Evolutionary conservation across 2,888 invertebrate genomes (phyloP).

Genomic region (Falcaria lacertinaria): DNA sequence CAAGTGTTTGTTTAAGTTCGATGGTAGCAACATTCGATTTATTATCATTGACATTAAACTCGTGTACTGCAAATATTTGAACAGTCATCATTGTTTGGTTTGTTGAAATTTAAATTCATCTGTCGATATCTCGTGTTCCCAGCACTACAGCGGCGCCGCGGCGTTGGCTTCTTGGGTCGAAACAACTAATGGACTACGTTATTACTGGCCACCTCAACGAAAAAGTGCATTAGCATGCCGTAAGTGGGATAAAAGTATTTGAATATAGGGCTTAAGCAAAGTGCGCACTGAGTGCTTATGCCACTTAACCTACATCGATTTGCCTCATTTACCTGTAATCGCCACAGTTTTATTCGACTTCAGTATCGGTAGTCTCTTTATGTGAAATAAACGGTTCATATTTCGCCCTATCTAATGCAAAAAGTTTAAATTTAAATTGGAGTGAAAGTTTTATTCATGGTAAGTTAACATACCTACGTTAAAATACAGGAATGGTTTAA

Average conservation of each 20-base stretch:
- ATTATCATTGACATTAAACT: constrained; percentile 23
- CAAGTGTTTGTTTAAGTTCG: constrained; percentile 47
- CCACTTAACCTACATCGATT: constrained; percentile 66
- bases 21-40: constrained; percentile 17
- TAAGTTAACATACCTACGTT: too few relatives aligned
- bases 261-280: constrained; percentile 72
- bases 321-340: constrained; percentile 63
- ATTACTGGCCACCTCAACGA: constrained; percentile 67
- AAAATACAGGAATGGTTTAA: too few relatives aligned
- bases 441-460: too few relatives aligned
- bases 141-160: constrained; percentile 40
- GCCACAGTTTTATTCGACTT: constrained; percentile 51
- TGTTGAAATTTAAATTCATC: constrained; percentile 15
- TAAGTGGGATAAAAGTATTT: constrained; percentile 74
- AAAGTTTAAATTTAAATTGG: too few relatives aligned
- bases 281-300: constrained; percentile 63
- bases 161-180: constrained; percentile 43
- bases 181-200: constrained; percentile 67
- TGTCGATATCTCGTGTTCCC: constrained; percentile 37
- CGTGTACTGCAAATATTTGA: background rate
- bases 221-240: constrained; percentile 74
- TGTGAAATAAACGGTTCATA: constrained; percentile 36
- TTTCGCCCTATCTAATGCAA: constrained; percentile 34
- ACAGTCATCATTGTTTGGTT: constrained; percentile 6
- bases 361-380: constrained; percentile 34